Percentiles rank a stretch among this genome's conserved stretches.
Conservation (phyloP, 2,888 invertebrate species). For the Mystacides longicornis region DNA sequence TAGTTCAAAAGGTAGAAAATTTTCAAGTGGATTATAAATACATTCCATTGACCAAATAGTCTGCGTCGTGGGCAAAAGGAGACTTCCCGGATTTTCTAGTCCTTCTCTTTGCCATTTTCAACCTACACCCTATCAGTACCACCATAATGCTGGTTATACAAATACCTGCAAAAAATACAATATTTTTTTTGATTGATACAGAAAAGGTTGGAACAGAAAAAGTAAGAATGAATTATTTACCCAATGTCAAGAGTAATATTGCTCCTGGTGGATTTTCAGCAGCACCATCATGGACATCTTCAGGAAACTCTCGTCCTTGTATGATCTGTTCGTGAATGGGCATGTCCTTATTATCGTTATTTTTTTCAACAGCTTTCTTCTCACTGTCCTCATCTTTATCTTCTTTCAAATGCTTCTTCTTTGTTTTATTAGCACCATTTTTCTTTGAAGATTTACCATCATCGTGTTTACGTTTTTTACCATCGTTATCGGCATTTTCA, state of each 20-base stretch:
- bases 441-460: slow-evolving; percentile 23
- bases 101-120: slow-evolving; percentile 67
- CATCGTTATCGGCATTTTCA: slow-evolving; percentile 20
- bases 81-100: slow-evolving; percentile 71
- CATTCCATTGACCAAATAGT: slow-evolving; percentile 97
- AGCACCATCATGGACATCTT: slow-evolving; percentile 53
- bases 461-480: slow-evolving; percentile 21
- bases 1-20: too few relatives aligned
- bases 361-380: too few relatives aligned
- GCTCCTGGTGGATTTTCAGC: slow-evolving; percentile 72
- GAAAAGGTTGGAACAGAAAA: not conserved
- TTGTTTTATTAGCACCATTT: slow-evolving; percentile 25
- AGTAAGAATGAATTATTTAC: slow-evolving; percentile 33
- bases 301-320: slow-evolving; percentile 23
- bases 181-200: not conserved
- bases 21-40: slow-evolving; percentile 60
- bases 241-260: slow-evolving; percentile 69
- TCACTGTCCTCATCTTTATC: slow-evolving; percentile 21
- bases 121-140: slow-evolving; percentile 73
- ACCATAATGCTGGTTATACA: slow-evolving; percentile 74
- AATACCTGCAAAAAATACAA: slow-evolving; percentile 48
- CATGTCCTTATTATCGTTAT: too few relatives aligned
- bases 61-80: slow-evolving; percentile 85
- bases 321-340: slow-evolving; percentile 21
- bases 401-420: slow-evolving; percentile 23